Percentiles rank a stretch among this genome's conserved stretches.
phyloP scores from a whole-genome alignment of 2,888 invertebrate genomes.

The Brassicogethes aeneus region DNA sequence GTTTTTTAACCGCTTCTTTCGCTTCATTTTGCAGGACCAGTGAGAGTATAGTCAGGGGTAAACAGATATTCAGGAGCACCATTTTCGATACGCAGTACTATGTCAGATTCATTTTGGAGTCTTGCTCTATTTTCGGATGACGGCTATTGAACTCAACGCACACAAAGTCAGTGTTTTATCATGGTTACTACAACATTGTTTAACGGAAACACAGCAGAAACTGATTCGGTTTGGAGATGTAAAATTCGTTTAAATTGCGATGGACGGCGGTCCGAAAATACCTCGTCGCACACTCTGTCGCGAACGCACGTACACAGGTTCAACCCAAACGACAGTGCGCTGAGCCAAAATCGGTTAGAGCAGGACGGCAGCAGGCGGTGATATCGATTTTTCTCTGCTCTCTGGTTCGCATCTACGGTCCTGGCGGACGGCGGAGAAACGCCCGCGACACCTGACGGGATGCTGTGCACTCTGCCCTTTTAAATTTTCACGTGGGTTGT shows the following conservation, averaged over 20 bases:
- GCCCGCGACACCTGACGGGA: conserved; percentile 7
- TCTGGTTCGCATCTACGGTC: conserved; percentile 25
- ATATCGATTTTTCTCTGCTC: conserved; percentile 37
- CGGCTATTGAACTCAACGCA: too few relatives aligned
- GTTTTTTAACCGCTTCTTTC: background rate
- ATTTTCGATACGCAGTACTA: too few relatives aligned
- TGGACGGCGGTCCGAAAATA: conserved; percentile 34
- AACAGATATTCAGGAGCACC: too few relatives aligned
- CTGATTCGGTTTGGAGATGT: too few relatives aligned
- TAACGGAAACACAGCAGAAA: too few relatives aligned
- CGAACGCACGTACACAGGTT: too few relatives aligned
- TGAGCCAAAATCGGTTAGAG: conserved; percentile 29
- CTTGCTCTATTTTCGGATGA: too few relatives aligned
- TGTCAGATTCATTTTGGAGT: too few relatives aligned
- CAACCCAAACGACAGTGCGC: conserved; percentile 34
- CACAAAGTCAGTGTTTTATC: too few relatives aligned
- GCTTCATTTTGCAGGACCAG: background rate
- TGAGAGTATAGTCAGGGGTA: too few relatives aligned
- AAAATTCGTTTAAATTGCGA: conserved; percentile 37
- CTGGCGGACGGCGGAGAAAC: conserved; percentile 4
- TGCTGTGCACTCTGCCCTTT: conserved; percentile 6
- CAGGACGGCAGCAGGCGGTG: conserved; percentile 18
- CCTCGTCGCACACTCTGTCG: too few relatives aligned
- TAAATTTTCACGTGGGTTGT: background rate
- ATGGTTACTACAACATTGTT: too few relatives aligned